Evolutionary conservation across 2,888 invertebrate genomes (phyloP).

Genomic region (Mesorhabditis spiculigera): DNA sequence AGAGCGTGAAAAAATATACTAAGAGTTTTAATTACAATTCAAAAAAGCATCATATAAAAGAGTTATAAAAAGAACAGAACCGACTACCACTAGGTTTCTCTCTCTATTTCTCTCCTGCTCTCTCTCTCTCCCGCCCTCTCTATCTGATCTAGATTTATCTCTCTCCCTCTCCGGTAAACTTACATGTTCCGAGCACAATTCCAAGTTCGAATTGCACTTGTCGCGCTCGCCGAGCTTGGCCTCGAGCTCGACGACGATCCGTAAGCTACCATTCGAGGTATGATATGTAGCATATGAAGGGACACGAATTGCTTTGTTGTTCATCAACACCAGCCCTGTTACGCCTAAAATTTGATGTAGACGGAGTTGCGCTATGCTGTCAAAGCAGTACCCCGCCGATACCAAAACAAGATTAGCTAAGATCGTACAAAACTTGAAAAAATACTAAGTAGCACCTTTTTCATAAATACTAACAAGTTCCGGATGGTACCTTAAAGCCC

Average conservation of each 20-base stretch:
- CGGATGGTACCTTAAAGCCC: no score
- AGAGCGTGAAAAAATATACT: no score
- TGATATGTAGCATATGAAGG: constrained; percentile 55
- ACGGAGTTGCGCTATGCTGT: background rate
- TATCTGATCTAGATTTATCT: background rate
- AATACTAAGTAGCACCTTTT: background rate
- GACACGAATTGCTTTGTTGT: constrained; percentile 54
- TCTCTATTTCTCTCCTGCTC: no score
- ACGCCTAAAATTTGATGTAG: constrained; percentile 33
- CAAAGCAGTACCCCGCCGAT: no score
- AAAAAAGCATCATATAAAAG: no score
- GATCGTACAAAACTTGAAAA: background rate
- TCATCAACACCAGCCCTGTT: constrained; percentile 56
- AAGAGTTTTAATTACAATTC: no score
- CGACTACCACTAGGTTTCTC: no score
- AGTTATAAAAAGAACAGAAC: no score
- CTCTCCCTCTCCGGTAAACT: background rate
- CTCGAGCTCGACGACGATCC: constrained; percentile 54
- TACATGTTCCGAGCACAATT: constrained; percentile 53
- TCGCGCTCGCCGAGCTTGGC: constrained; percentile 46
- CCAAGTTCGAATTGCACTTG: constrained; percentile 43
- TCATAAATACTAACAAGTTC: background rate
- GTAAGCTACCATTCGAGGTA: constrained; percentile 46
- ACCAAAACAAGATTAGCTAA: no score
- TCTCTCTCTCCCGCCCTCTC: no score